Evolutionary conservation across 2,797 vertebrate species (phyloP), one percentile per base, ranked within the genome.

Genomic region (Rhinichthys osculus): DNA sequence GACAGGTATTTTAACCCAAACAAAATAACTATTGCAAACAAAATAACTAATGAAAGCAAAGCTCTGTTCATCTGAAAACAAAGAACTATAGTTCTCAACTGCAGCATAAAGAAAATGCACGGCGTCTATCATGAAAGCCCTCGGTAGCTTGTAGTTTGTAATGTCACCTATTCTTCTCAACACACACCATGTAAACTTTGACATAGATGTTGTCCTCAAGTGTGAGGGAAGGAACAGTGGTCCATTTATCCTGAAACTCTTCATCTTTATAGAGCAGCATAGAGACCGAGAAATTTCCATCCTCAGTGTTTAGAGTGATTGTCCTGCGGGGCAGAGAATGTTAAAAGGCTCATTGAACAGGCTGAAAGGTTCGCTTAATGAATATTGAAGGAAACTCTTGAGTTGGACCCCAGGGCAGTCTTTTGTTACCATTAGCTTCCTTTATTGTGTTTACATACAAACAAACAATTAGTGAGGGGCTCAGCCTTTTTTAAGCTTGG

Each of bases 131-230:
- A 57, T 30, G 23, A 84, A 59, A 84, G 72, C 66, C 47, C 23
- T 33, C 3, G 57, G 73, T 38, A 64, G 38, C 52, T 33, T 19
- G 69, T 16, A 47, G 35, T 47, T 42, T 47, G 50, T 67, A 47
- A 82, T 52, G 69, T 40, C 54, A n/a, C 50, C 16, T 13, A 71
- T 77, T 38, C 42, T 40, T n/a, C 57, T 33, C 23, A 9, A 86
- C 50, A 89, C 90, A 91, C 91, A 96, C 93, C 94, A 96, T 96
- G 85, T 92, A 94, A 77, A 96, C 94, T 89, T 94, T 95, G 17
- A 96, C 94, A 92, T 94, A 97, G 90, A 96, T 91, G 87, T 93
- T 89, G 19, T 96, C 94, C 9, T 97, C 94, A 86, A 96, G 94
- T 19, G 91, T 94, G 79, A 96, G 93, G 7, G 95, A 95, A 0